phyloP scores from a whole-genome alignment of 2,888 invertebrate genomes.

The Caenorhabditis sp. region DNA sequence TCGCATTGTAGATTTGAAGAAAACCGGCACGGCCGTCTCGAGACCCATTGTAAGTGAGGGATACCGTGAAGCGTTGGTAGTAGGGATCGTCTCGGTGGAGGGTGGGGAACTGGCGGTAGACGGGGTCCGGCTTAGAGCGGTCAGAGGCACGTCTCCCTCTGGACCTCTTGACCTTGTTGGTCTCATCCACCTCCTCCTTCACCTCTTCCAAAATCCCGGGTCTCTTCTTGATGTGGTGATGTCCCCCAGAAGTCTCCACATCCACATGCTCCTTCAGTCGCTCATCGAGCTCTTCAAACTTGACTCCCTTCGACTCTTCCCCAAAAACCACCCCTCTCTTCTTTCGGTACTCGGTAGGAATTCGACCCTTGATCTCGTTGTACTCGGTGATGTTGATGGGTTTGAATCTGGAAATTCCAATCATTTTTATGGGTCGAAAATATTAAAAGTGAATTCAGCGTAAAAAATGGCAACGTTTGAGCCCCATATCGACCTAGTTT shows the following conservation, averaged over 20 bases:
- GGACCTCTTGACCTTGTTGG: no score
- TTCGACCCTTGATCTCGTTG: slow-evolving; percentile 71
- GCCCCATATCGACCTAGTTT: no score
- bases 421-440: no score
- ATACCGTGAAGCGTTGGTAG: slow-evolving; percentile 79
- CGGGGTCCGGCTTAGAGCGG: slow-evolving; percentile 71
- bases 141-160: slow-evolving; percentile 28
- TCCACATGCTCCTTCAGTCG: neutral
- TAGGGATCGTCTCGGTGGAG: slow-evolving; percentile 81
- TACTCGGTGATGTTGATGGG: slow-evolving; percentile 83
- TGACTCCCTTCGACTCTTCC: neutral
- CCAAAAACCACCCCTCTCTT: slow-evolving; percentile 3
- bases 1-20: slow-evolving; percentile 90
- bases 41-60: slow-evolving; percentile 73
- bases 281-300: neutral
- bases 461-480: no score
- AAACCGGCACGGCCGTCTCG: slow-evolving; percentile 76
- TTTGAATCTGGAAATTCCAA: slow-evolving; percentile 71
- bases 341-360: slow-evolving; percentile 73
- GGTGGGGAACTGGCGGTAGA: slow-evolving; percentile 81
- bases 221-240: neutral
- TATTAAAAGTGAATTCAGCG: no score
- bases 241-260: neutral
- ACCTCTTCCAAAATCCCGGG: neutral
- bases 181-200: neutral